Evolutionary conservation across 2,113 vertebrate genomes (phyloP), one percentile per base, ranked within the genome.

Genomic region (Ranitomeya variabilis): DNA sequence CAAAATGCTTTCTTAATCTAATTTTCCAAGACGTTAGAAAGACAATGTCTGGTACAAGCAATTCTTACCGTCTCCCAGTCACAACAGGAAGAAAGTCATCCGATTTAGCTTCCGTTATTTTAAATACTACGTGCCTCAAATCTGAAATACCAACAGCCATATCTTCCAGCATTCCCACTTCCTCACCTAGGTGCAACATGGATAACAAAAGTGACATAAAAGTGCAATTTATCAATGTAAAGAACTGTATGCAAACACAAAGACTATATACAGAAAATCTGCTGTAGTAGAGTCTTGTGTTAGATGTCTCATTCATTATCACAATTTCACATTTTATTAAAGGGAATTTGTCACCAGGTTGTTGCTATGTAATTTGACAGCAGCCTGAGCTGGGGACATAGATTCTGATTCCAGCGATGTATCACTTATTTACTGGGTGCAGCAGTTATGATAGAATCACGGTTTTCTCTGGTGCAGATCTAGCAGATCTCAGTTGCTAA

Each of bases 131-230:
- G 93, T 95, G 96, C 88, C 95, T 97, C 91, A 99, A 94, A 93
- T 99, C 98, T 55, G 97, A 96, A 94, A 99, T 96, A 74, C 97
- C 97, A 89, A 98, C 96, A 90, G 96, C 95, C 98, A 99, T 99
- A 91, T 99, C 98, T 93, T 99, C 98, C 51, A 99, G 95, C 98
- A 99, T 99, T 62, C 98, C 97, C 0, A 99, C 96, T 94, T 99
- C 98, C 90, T 99, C 98, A 94, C 97, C 98, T 99, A 84, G 82
- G 80, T 37, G 64, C 54, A 89, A 90, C 90, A 84, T 90, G 71
- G 60, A 37, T 23, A 85, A 31, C 21, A 85, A 78, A 79, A 66
- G 31, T 23, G 85, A 76, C 69, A 86, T 62, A 60, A 14, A 77
- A 26, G 45, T 55, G 82, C 16, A 71, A 84, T 69, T 60, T 64